These are phyloP conservation scores for Aulostomus chinensis DNA, from an alignment of 2,797 vertebrate genomes.

Conservation along the genomic window DNA sequence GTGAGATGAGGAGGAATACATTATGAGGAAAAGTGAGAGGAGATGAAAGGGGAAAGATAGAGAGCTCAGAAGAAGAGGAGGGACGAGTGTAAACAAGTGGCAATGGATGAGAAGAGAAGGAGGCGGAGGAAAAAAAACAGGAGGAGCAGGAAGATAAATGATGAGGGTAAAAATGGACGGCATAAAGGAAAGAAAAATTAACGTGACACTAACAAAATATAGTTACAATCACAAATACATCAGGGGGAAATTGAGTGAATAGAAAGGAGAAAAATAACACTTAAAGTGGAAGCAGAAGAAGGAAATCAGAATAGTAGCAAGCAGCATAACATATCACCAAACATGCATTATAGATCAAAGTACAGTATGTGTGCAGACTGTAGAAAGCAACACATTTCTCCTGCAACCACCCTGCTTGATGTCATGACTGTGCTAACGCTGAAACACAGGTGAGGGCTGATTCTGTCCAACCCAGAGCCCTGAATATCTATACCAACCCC, in stretches of 20 bases:
- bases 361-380: constrained; percentile 47
- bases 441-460: constrained; percentile 39
- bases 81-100: constrained; percentile 51
- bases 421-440: constrained; percentile 31
- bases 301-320: constrained; percentile 35
- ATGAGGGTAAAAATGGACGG: too few species aligned
- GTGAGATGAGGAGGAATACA: constrained; percentile 72
- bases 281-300: constrained; percentile 12
- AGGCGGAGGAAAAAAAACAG: constrained; percentile 3
- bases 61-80: constrained; percentile 37
- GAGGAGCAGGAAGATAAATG: constrained; percentile 4
- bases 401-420: constrained; percentile 22
- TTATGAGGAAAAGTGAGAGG: constrained; percentile 51
- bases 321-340: constrained; percentile 52
- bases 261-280: background rate
- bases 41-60: constrained; percentile 57
- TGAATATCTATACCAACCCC: constrained; percentile 19
- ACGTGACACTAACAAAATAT: too few species aligned
- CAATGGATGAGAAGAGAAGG: constrained; percentile 31
- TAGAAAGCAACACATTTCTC: constrained; percentile 30
- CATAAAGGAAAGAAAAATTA: too few species aligned
- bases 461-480: constrained; percentile 7
- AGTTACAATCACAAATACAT: too few species aligned
- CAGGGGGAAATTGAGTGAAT: too few species aligned
- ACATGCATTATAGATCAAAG: constrained; percentile 72